Base-by-base conservation (phyloP, 2,888 invertebrate species). In the Dysmachus trigonus region DNA sequence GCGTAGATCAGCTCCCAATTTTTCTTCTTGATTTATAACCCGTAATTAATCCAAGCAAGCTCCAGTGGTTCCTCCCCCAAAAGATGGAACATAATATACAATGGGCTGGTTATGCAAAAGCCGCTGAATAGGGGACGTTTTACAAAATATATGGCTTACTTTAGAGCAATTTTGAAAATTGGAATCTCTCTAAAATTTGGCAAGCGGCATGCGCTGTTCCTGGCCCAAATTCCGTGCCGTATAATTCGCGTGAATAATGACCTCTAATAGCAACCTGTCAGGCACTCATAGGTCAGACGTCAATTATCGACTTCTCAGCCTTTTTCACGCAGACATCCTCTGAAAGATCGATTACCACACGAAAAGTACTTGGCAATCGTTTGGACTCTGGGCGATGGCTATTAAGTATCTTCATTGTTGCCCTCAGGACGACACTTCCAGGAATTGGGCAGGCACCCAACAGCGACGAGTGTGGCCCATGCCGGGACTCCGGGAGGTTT, bases 31-130 rank as follows among this genome's bases (percentile, higher is more conserved):
- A 79, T 79, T 51, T 79, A 79, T 79, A 51, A 79, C 79, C 79
- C 79, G 51, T 51, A 79, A 79, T 79, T 79, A 79, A 79, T 79
- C 51, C 79, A 51, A 13, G 79, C 38, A 79, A 79, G 79, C 79
- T 79, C 51, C 51, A 79, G 79, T 79, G 30, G 30, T 51, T 79
- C 31, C 30, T 41, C 33, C 77, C 33, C 77, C 77, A 41, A 41
- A 77, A 77, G 13, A 27, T 47, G 5, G 47, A 18, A 47, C 47
- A n/a, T 47, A 47, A 47, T 47, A 15, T n/a, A n/a, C n/a, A 47
- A 47, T 47, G 6, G n/a, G n/a, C n/a, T n/a, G 18, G 47, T 5
- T 47, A 4, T 47, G 47, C 18, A 47, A n/a, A n/a, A 0, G 47
- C 47, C 6, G 47, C 47, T 6, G 2, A 33, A n/a, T 6, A 47